These are phyloP conservation scores for Xanthia icteritia DNA, from an alignment of 2,888 invertebrate species.

Conservation along the genomic window DNA sequence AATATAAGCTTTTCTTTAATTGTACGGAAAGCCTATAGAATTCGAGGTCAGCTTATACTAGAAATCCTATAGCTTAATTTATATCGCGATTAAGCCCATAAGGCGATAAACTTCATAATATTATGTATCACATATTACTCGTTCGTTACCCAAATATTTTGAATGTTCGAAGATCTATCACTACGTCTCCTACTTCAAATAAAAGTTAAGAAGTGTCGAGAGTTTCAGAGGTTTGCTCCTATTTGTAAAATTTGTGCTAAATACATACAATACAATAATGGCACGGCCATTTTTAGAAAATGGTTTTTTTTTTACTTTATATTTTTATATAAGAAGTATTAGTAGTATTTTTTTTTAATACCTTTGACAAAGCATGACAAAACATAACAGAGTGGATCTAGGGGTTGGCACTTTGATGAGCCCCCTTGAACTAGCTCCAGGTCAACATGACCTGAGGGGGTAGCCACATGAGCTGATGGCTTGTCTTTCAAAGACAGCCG, in stretches of 20 bases:
- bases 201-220: slow-evolving; percentile 38
- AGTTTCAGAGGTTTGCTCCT: slow-evolving; percentile 33
- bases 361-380: slow-evolving; percentile 9
- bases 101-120: slow-evolving; percentile 24
- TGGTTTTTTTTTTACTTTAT: slow-evolving; percentile 2
- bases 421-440: background rate
- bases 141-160: slow-evolving; percentile 9
- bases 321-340: background rate
- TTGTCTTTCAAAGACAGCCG: slow-evolving; percentile 7
- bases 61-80: background rate
- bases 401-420: slow-evolving; percentile 18
- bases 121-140: slow-evolving; percentile 8
- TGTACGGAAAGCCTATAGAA: background rate
- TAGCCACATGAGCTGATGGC: background rate
- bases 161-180: slow-evolving; percentile 47
- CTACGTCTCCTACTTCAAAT: slow-evolving; percentile 44
- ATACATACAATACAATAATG: slow-evolving; percentile 35
- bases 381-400: slow-evolving; percentile 24
- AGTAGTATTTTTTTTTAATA: slow-evolving; percentile 10
- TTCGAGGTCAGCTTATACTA: background rate
- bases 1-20: background rate
- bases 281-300: slow-evolving; percentile 47
- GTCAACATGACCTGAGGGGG: slow-evolving; percentile 19
- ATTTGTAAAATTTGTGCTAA: slow-evolving; percentile 47
- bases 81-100: slow-evolving; percentile 2